phyloP scores from a whole-genome alignment of 2,888 invertebrate genomes.

The Drosophila rellima region DNA sequence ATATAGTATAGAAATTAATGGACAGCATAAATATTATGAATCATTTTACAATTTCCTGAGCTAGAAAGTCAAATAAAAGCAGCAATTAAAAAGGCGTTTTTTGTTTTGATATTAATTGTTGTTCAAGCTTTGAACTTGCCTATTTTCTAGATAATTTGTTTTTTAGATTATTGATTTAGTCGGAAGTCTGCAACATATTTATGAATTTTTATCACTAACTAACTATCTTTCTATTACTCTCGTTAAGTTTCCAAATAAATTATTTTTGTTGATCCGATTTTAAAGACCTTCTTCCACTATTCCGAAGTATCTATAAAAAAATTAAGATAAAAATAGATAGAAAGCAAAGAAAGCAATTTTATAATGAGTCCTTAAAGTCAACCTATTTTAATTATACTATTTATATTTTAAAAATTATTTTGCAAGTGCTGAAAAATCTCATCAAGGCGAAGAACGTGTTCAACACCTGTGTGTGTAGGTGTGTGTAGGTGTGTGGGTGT shows the following conservation, averaged over 20 bases:
- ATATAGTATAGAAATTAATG: constrained; percentile 6
- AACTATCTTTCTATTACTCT: too few relatives aligned
- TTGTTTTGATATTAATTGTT: not conserved
- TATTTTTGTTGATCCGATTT: not conserved
- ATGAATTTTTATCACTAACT: too few relatives aligned
- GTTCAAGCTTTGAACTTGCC: not conserved
- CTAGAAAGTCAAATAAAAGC: constrained; percentile 7
- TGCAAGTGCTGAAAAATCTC: constrained; percentile 33
- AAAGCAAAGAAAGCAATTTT: not conserved
- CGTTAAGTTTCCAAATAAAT: too few relatives aligned
- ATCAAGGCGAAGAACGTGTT: constrained; percentile 21
- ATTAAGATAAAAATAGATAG: not conserved
- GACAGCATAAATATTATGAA: constrained; percentile 10
- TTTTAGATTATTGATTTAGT: not conserved
- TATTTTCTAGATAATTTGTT: not conserved
- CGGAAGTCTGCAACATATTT: not conserved
- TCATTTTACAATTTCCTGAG: constrained; percentile 10
- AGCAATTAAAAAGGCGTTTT: constrained; percentile 22
- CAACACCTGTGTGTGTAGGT: constrained; percentile 5
- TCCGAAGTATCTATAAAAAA: not conserved
- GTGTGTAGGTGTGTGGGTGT: constrained; percentile 4
- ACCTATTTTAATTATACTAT: constrained; percentile 33
- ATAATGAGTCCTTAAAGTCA: not conserved
- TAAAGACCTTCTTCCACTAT: not conserved
- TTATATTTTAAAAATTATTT: constrained; percentile 11